Conservation (phyloP, 2,113 vertebrate genomes). For the Stigmatopora argus region DNA sequence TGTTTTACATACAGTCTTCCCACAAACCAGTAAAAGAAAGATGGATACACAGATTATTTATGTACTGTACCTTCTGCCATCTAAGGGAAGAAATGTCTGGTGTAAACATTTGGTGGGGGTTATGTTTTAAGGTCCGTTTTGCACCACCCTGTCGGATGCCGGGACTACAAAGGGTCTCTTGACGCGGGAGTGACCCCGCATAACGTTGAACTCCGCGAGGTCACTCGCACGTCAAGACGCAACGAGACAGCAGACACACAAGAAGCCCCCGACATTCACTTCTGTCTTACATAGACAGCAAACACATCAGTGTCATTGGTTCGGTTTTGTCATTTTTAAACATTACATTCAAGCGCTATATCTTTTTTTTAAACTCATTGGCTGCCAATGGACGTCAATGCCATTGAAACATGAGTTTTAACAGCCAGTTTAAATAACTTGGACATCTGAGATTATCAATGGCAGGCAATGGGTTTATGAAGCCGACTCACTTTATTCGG, state of each 20-base stretch:
- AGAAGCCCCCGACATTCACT: background rate
- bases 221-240: slow-evolving; percentile 15
- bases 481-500: too few species aligned
- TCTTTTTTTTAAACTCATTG: too few species aligned
- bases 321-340: too few species aligned
- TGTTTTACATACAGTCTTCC: background rate
- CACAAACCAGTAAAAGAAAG: slow-evolving; percentile 28
- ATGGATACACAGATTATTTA: background rate
- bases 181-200: slow-evolving; percentile 33
- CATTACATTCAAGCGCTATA: too few species aligned
- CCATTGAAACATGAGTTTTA: too few species aligned
- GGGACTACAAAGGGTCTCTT: slow-evolving; percentile 56
- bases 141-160: slow-evolving; percentile 59
- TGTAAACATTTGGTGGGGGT: background rate
- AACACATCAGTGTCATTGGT: background rate
- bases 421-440: too few species aligned
- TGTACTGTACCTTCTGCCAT: background rate
- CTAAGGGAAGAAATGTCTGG: background rate
- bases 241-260: background rate
- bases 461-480: too few species aligned
- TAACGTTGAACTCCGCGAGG: slow-evolving; percentile 45
- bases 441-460: too few species aligned
- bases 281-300: background rate
- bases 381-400: too few species aligned
- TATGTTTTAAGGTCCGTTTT: slow-evolving; percentile 30